phyloP scores from a whole-genome alignment of 2,797 vertebrate species.

The Mus minutoides region DNA sequence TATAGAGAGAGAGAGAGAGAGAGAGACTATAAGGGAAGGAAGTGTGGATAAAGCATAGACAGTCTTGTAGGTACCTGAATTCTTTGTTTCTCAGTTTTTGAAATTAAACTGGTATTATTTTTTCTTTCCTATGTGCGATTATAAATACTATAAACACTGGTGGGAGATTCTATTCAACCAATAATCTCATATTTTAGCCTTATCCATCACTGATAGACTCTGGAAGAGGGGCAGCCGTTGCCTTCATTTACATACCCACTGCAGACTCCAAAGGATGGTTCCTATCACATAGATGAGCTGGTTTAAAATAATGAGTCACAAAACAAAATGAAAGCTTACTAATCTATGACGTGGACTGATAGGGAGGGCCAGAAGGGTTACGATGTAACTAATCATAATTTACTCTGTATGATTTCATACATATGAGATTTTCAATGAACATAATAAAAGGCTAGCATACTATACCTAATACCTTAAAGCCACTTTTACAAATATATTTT shows the following conservation, averaged over 20 bases:
- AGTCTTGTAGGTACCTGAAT: too few species aligned
- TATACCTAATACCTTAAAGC: not conserved
- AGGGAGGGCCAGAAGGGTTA: not conserved
- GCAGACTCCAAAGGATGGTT: not conserved
- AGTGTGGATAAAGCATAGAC: not conserved
- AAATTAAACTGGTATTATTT: not conserved
- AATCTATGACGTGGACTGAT: not conserved
- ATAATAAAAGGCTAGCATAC: not conserved
- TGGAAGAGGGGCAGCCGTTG: too few species aligned
- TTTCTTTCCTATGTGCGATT: not conserved
- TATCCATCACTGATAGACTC: not conserved
- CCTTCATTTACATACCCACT: not conserved
- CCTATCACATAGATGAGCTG: not conserved
- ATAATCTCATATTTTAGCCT: not conserved
- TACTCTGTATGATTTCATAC: not conserved
- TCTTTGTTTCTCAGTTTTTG: not conserved
- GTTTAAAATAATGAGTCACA: not conserved
- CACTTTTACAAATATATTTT: not conserved
- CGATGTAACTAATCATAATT: not conserved
- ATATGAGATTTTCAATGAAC: not conserved
- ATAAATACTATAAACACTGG: not conserved
- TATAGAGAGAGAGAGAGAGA: not conserved
- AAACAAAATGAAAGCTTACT: not conserved
- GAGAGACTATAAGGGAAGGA: not conserved
- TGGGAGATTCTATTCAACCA: not conserved